Base-by-base conservation (phyloP, 2,797 vertebrate genomes). In the Loris lydekkerianus region DNA sequence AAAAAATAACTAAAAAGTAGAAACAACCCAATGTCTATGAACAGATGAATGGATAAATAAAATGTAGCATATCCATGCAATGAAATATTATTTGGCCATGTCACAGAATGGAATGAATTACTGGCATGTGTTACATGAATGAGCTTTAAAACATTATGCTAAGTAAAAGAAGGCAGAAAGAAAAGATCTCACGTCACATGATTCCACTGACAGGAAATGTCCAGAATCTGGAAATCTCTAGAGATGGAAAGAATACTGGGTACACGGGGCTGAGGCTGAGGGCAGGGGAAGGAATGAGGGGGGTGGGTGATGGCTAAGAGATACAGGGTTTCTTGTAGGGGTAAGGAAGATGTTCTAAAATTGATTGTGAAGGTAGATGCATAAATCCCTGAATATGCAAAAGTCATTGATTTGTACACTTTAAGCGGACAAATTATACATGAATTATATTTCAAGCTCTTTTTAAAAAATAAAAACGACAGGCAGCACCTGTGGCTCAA, bases 51-150 rank as follows among this genome's bases (percentile, higher is more conserved):
- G 40, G 56, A 49, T 25, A 29, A 75, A 31, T 34, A 49, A 40
- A 73, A 31, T 1, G 10, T 2, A 21, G 37, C 27, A 1, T 14
- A 8, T 7, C 43, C 25, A 18, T 15, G 31, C n/a, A 77, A 11
- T 0, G 2, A 63, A 27, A 21, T 25, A 8, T 4, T 8, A 29
- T 21, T 13, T 25, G 75, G 27, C 40, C 21, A 31, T 0, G 2
- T 76, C 75, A 20, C 20, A 18, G 29, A 21, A 73, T 46, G 21
- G 25, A 77, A 17, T 1, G 73, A 27, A 1, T 14, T 18, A 9
- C 10, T 6, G 34, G 67, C 37, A 18, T 0, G 0, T 0, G 3
- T 61, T 4, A 23, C 21, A 10, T 0, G 11, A 34, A 27, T 1
- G 7, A 29, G 17, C 75, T 61, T 76, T 15, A 34, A 53, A 40